phyloP scores from a whole-genome alignment of 2,888 invertebrate genomes.

The Eupithecia exiguata region DNA sequence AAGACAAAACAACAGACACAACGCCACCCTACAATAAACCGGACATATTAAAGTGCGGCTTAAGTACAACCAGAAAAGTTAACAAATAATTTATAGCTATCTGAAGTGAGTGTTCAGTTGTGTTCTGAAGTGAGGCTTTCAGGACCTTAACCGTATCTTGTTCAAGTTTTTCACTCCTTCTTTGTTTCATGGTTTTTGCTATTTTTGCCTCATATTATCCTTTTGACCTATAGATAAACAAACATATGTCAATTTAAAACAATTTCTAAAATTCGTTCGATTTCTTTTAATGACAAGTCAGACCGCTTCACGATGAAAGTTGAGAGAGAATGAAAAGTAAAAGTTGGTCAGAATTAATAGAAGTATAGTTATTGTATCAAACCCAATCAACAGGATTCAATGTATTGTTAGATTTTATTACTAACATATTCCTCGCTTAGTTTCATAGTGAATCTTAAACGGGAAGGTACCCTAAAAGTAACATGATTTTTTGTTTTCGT shows the following conservation, averaged over 20 bases:
- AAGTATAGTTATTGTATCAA: neutral
- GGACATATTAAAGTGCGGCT: neutral
- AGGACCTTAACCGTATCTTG: neutral
- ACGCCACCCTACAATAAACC: slow-evolving; percentile 56
- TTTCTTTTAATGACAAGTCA: neutral
- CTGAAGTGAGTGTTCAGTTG: neutral
- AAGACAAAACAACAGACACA: slow-evolving; percentile 51
- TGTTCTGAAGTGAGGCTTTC: no score
- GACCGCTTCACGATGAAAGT: neutral
- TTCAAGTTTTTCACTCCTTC: no score
- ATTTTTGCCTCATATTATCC: neutral
- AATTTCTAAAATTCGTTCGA: neutral
- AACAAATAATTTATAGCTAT: neutral
- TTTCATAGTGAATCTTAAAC: neutral
- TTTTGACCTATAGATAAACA: neutral
- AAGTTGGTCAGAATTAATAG: neutral
- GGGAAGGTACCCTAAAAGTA: neutral
- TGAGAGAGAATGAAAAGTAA: neutral
- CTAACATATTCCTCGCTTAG: neutral
- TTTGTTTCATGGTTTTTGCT: neutral
- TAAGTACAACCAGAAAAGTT: slow-evolving; percentile 2
- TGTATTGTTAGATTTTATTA: neutral
- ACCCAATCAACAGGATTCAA: neutral
- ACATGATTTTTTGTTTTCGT: neutral
- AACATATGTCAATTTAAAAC: neutral